These are phyloP conservation scores for Xylophagus ater DNA, from an alignment of 2,888 invertebrate genomes.

Conservation along the genomic window DNA sequence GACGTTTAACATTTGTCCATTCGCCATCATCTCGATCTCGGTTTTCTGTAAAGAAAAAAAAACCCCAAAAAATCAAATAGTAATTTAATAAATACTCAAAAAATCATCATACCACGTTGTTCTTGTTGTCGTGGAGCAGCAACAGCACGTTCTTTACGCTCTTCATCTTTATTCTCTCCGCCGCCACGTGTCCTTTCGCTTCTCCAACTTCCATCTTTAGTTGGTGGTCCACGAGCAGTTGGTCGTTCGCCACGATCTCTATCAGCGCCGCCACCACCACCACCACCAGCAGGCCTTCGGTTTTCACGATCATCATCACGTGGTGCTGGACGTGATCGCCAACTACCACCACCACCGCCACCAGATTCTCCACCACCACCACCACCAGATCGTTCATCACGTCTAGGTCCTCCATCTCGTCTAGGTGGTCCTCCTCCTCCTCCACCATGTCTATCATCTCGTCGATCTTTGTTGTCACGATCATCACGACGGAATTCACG, in stretches of 20 bases:
- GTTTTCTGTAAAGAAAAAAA: conserved; percentile 38
- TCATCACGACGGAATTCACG: conserved; percentile 29
- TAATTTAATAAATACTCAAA: neutral
- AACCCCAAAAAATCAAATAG: conserved; percentile 15
- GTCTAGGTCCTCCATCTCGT: no score
- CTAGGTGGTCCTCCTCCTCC: no score
- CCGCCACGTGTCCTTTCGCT: conserved; percentile 31
- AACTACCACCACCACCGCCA: conserved; percentile 16
- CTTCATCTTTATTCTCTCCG: conserved; percentile 28
- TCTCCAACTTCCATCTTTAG: conserved; percentile 33
- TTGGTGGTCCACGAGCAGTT: conserved; percentile 27
- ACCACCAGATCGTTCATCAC: conserved; percentile 20
- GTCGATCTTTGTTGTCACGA: conserved; percentile 25
- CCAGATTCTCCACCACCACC: conserved; percentile 18
- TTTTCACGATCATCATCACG: conserved; percentile 20
- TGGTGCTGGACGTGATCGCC: no score
- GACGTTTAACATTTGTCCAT: conserved; percentile 49
- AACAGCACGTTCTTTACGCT: conserved; percentile 26
- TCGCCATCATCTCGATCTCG: conserved; percentile 44
- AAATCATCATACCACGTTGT: no score
- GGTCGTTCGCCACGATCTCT: conserved; percentile 19
- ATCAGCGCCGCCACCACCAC: conserved; percentile 28
- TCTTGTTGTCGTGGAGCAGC: conserved; percentile 31
- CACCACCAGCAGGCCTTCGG: conserved; percentile 30
- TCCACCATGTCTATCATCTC: conserved; percentile 21